Conservation (phyloP, 2,888 invertebrate genomes). For the Melipona beecheii region DNA sequence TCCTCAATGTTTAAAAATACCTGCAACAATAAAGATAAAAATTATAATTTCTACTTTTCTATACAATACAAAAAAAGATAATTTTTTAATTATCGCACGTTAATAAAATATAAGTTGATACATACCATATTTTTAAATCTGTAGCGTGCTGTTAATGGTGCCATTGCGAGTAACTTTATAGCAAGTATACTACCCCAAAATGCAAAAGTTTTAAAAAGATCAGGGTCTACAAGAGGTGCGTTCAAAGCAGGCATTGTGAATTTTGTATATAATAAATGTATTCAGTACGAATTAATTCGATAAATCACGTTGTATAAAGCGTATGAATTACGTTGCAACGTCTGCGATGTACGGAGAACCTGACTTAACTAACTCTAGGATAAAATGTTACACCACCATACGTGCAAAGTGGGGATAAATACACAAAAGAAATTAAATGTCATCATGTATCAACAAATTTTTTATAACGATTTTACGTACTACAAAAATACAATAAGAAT, state of each 20-base stretch:
- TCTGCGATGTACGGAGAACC: neutral
- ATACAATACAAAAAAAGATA: neutral
- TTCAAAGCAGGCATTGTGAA: neutral
- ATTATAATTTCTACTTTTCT: neutral
- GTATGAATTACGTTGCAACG: neutral
- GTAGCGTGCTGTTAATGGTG: conserved; percentile 64
- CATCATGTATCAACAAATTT: conserved; percentile 11
- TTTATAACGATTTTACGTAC: too few species aligned
- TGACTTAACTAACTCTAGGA: neutral
- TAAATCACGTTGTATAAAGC: neutral
- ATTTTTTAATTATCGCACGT: neutral
- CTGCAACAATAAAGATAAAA: conserved; percentile 60
- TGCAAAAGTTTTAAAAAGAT: conserved; percentile 71
- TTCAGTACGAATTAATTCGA: neutral
- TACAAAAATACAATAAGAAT: neutral
- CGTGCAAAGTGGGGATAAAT: neutral
- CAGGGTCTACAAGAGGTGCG: conserved; percentile 41
- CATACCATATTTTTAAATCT: conserved; percentile 74
- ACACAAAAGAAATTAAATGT: neutral
- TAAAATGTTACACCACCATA: neutral
- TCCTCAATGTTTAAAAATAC: conserved; percentile 78
- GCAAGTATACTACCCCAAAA: conserved; percentile 77
- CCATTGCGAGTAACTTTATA: conserved; percentile 74
- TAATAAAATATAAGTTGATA: neutral
- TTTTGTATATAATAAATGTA: neutral